Conservation (phyloP, 2,113 vertebrate genomes). For the Dicentrarchus labrax region DNA sequence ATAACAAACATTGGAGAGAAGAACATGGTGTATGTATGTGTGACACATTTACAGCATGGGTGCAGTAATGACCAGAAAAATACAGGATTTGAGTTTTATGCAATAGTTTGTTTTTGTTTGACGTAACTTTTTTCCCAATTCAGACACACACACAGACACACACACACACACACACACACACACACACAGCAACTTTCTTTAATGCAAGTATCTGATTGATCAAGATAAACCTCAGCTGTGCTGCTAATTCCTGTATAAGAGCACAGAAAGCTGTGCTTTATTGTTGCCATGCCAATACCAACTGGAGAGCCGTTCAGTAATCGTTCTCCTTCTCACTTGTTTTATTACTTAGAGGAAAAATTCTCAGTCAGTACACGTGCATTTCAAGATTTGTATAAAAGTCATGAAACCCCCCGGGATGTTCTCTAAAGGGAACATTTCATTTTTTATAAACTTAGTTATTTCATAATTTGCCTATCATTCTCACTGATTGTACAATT, state of each 20-base stretch:
- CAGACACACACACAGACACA: not conserved
- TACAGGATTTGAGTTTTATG: not conserved
- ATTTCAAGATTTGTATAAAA: slow-evolving; percentile 3
- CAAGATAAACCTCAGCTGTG: slow-evolving; percentile 35
- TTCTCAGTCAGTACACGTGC: slow-evolving; percentile 5
- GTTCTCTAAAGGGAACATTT: not conserved
- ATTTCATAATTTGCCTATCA: not conserved
- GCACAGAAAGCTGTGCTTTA: slow-evolving; percentile 4
- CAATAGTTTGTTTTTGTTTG: not conserved
- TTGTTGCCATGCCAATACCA: slow-evolving; percentile 48
- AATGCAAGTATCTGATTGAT: slow-evolving; percentile 10
- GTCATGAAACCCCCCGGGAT: not conserved
- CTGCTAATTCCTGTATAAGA: slow-evolving; percentile 29
- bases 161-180: not conserved
- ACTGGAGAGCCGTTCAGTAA: slow-evolving; percentile 27
- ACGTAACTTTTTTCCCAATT: too few relatives aligned
- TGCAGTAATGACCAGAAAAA: not conserved
- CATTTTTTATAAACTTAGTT: not conserved
- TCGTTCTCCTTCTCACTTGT: slow-evolving; percentile 20
- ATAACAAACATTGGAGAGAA: not conserved
- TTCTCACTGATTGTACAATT: not conserved
- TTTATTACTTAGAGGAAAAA: slow-evolving; percentile 28
- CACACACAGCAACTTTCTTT: not conserved
- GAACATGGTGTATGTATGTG: too few relatives aligned
- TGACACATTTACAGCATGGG: too few relatives aligned